These are phyloP conservation scores for Vireo griseus DNA, from an alignment of 2,797 vertebrate genomes.

Conservation along the genomic window DNA sequence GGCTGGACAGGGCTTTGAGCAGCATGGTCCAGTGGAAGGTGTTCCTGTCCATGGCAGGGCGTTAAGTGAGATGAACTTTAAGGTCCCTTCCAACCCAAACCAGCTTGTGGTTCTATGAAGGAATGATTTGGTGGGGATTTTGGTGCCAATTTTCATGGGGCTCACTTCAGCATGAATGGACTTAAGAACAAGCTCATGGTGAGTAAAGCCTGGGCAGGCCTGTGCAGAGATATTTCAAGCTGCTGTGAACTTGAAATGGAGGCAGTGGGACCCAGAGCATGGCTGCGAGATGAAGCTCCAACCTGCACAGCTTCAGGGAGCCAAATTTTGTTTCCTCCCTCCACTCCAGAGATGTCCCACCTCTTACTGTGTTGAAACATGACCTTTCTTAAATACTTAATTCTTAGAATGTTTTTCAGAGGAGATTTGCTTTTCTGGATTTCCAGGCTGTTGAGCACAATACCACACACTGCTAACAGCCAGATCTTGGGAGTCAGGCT, in stretches of 20 bases:
- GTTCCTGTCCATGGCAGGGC: not conserved
- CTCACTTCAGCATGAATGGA: not conserved
- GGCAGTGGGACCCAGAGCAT: rapidly evolving
- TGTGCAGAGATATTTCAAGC: not conserved
- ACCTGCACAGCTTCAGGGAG: not conserved
- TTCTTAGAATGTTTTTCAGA: not conserved
- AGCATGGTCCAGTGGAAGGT: not conserved
- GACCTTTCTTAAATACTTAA: not conserved
- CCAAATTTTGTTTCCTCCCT: not conserved
- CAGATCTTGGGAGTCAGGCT: rapidly evolving
- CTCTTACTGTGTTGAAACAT: not conserved
- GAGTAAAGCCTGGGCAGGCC: not conserved
- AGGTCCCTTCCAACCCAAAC: not conserved
- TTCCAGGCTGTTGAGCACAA: not conserved
- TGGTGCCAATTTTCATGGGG: not conserved
- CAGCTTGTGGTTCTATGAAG: rapidly evolving
- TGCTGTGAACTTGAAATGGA: not conserved
- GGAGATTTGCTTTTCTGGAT: not conserved
- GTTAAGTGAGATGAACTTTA: not conserved
- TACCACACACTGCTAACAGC: not conserved
- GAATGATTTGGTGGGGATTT: not conserved
- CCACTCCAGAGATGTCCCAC: not conserved
- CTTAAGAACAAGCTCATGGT: not conserved
- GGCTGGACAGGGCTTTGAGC: not conserved
- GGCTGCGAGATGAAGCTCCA: not conserved